Evolutionary conservation across 2,113 vertebrate species (phyloP), one percentile per base, ranked within the genome.

Genomic region (Charadrius vociferus): DNA sequence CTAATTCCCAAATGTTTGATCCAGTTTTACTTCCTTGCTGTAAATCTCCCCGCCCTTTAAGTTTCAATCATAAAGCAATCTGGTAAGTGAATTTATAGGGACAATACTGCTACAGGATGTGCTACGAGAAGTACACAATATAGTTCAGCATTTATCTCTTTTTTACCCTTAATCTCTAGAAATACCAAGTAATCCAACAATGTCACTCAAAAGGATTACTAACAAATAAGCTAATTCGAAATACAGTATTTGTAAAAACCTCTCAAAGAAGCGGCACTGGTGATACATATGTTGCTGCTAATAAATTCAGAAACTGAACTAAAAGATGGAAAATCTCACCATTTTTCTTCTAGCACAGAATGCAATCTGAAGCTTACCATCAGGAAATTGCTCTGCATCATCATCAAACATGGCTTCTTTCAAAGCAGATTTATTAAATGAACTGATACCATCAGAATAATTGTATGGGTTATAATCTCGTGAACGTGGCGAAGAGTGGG

Each of bases 401-500:
- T 99, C 99, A 85, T 99, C 99, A 96, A 99, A 98, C 98, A 99
- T 98, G 91, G 98, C 98, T 97, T 99, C 99, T 96, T 99, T 99
- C 97, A 99, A 97, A 78, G 98, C 96, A 24, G 98, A 98, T 96
- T 99, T 99, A 95, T 99, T 99, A 88, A 99, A 99, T 2, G 98
- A 95, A 89, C 98, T 93, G 90, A 98, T 96, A 49, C 98, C 98
- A 88, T 99, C 99, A 1, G 98, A 98, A 45, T 99, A 99, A 93
- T 99, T 99, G 96, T 99, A 99, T 0, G 99, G 99, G 96, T 99
- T 99, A 97, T 99, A 99, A 43, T 99, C 99, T 11, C 99, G 98
- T 62, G 98, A 98, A 10, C 99, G 98, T 32, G 99, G 99, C 4
- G 99, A 99, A 36, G 99, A 98, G 94, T 99, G 99, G 43, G 99